These are phyloP conservation scores for Drosophila pachea DNA, from an alignment of 1,140 invertebrate species.

Conservation along the genomic window DNA sequence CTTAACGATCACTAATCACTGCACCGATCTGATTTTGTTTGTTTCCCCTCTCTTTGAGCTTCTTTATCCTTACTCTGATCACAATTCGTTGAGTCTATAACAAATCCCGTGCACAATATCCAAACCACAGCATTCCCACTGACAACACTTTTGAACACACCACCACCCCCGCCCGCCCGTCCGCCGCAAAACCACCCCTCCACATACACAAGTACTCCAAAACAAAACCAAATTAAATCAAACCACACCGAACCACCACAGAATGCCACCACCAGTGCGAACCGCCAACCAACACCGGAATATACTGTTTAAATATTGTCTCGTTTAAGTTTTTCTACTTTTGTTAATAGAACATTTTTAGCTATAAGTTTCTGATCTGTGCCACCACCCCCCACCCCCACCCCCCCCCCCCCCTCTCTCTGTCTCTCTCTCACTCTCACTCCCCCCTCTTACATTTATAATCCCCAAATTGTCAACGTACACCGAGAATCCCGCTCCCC, in stretches of 20 bases:
- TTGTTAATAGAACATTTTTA: slow-evolving; percentile 62
- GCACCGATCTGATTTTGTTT: slow-evolving; percentile 43
- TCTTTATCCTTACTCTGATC: slow-evolving; percentile 29
- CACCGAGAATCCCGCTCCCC: slow-evolving; percentile 28
- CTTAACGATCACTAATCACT: slow-evolving; percentile 49
- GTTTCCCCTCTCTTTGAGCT: slow-evolving; percentile 38
- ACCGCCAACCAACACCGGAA: slow-evolving; percentile 41
- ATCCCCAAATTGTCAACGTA: slow-evolving; percentile 25
- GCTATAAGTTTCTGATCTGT: slow-evolving; percentile 57
- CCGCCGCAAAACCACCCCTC: slow-evolving; percentile 13
- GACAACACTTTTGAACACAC: slow-evolving; percentile 51
- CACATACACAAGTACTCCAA: slow-evolving; percentile 32
- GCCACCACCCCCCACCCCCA: slow-evolving; percentile 9
- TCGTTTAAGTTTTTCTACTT: slow-evolving; percentile 62
- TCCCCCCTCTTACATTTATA: slow-evolving; percentile 14
- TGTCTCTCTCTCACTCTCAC: too few species aligned
- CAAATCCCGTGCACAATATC: slow-evolving; percentile 53
- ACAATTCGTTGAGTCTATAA: slow-evolving; percentile 50
- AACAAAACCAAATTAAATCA: slow-evolving; percentile 39
- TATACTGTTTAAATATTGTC: slow-evolving; percentile 61
- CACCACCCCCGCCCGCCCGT: neutral
- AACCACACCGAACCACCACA: slow-evolving; percentile 20
- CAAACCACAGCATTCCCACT: slow-evolving; percentile 59
- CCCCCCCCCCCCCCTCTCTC: neutral
- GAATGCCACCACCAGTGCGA: slow-evolving; percentile 15